A percentile compares a stretch with the other conserved stretches of the same genome.
These are phyloP conservation scores for Drosophila helvetica DNA, from an alignment of 2,888 invertebrate genomes.

Conservation along the genomic window DNA sequence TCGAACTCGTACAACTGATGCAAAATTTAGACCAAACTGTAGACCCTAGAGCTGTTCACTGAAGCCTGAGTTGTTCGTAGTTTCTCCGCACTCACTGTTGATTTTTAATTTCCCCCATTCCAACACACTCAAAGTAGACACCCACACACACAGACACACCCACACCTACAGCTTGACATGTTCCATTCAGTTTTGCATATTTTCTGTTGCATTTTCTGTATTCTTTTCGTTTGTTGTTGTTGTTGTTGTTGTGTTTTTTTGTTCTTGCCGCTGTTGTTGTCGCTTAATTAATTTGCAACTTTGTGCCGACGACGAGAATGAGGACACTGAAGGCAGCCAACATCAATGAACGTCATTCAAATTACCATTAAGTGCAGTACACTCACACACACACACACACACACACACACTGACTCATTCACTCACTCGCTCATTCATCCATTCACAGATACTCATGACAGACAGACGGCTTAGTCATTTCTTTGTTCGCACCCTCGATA, in stretches of 20 bases:
- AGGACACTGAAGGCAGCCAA: conserved; percentile 50
- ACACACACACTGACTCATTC: conserved; percentile 11
- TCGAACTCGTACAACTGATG: conserved; percentile 7
- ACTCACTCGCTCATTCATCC: too few species aligned
- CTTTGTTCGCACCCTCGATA: conserved; percentile 49
- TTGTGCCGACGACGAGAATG: conserved; percentile 41
- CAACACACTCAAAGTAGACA: conserved; percentile 23
- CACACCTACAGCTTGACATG: conserved; percentile 43
- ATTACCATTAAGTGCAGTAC: conserved; percentile 47
- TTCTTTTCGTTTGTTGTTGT: neutral
- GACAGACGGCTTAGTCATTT: conserved; percentile 64
- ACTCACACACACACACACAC: conserved; percentile 26
- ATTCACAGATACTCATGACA: conserved; percentile 23
- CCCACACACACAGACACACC: conserved; percentile 25
- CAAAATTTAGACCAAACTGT: conserved; percentile 15
- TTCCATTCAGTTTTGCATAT: conserved; percentile 64
- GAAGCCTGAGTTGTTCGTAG: conserved; percentile 39
- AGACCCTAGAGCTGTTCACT: conserved; percentile 48
- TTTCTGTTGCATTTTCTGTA: conserved; percentile 27
- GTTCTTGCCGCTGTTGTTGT: conserved; percentile 49
- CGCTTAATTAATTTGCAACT: conserved; percentile 67
- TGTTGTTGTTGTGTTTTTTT: conserved; percentile 9
- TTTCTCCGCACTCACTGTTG: conserved; percentile 44
- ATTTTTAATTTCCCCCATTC: conserved; percentile 36
- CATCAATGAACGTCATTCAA: conserved; percentile 50